Evolutionary conservation across 2,797 vertebrate species (phyloP).

Genomic region (Cichlasoma orientale): DNA sequence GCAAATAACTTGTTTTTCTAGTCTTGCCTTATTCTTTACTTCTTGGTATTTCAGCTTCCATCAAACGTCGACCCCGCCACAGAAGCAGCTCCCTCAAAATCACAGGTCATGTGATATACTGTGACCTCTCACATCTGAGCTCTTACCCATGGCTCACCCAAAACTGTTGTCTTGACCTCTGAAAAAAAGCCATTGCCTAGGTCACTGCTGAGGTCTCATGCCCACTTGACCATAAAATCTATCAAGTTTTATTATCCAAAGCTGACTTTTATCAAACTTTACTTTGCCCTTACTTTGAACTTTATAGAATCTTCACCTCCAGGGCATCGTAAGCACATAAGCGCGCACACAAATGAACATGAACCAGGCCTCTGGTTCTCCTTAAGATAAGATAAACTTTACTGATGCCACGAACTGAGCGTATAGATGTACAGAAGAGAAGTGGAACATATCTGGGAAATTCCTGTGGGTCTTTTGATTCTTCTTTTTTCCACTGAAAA

Average conservation of each 20-base stretch:
- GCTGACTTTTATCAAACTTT: neutral
- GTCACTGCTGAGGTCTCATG: constrained; percentile 35
- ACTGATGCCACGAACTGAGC: neutral
- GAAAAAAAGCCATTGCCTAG: constrained; percentile 25
- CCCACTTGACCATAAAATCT: constrained; percentile 57
- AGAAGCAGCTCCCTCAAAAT: constrained; percentile 1
- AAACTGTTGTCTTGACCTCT: constrained; percentile 15
- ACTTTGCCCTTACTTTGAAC: neutral
- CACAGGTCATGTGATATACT: constrained; percentile 48
- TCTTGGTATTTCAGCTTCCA: constrained; percentile 18
- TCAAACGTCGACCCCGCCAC: constrained; percentile 18
- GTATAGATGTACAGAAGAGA: neutral
- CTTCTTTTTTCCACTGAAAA: constrained; percentile 2
- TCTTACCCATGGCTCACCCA: constrained; percentile 45
- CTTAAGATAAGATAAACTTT: neutral
- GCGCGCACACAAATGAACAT: neutral
- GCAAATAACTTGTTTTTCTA: constrained; percentile 14
- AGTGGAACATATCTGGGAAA: constrained; percentile 25
- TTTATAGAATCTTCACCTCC: constrained; percentile 28
- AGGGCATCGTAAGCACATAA: neutral
- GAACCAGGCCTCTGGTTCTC: constrained; percentile 8
- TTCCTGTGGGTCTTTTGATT: constrained; percentile 33
- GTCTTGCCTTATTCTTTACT: constrained; percentile 11
- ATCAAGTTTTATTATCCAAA: constrained; percentile 35
- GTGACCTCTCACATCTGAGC: constrained; percentile 52